Evolutionary conservation across 1,140 invertebrate genomes (phyloP), one percentile per base, ranked within the genome.

Genomic region (Drosophila rufa): DNA sequence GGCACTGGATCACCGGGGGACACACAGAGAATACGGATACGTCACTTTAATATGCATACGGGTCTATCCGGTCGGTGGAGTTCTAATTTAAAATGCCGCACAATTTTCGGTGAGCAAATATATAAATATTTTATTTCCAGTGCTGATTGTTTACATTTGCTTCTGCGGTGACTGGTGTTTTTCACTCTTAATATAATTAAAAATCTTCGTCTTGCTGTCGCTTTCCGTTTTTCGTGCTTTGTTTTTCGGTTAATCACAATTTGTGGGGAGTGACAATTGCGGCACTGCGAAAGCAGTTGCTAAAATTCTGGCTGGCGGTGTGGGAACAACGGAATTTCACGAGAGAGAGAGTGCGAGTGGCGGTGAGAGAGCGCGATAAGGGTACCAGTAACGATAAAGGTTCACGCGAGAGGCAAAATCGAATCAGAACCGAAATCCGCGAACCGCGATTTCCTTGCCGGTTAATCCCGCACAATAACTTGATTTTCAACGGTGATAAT

Each of bases 41-140:
- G 76, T 69, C 75, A 76, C 74, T 53, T 69, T 48, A 25, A 47
- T 42, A 60, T 70, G 62, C 48, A 43, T 19, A 53, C 15, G 64
- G 48, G 6, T 47, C 6, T 46, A 27, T 42, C 15, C 25, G 25
- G 48, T 46, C 27, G 14, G 14, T 33, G 50, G 56, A 66, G 74
- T 78, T 57, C 74, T 68, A 64, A 70, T 79, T 79, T 79, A 79
- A 79, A 79, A 79, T 79, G 64, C 75, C 36, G 27, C 75, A 69
- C 75, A 78, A 78, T 78, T 78, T 78, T 43, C 43, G 33, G 38
- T 56, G 43, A 56, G 66, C 74, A 69, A 78, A 78, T 78, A 78
- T 61, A 69, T 69, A 59, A 78, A 78, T 78, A 78, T 78, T 78
- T 61, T 50, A 78, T 78, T 69, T 78, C 27, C 45, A 36, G 48